phyloP scores from a whole-genome alignment of 2,113 vertebrate species.

The Andinoacara biseriatus region DNA sequence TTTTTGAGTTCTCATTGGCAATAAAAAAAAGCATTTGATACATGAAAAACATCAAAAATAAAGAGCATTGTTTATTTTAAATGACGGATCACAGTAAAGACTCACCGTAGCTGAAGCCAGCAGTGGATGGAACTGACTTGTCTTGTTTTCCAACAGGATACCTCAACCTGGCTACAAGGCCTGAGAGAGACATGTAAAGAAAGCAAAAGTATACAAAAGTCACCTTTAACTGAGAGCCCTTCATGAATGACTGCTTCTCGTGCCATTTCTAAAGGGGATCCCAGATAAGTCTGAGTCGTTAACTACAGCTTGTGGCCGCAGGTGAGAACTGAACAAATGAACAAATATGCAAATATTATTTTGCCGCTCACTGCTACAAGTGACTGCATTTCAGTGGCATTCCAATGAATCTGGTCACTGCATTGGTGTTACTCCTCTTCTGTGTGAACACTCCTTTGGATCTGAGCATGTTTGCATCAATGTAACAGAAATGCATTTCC shows the following conservation, averaged over 20 bases:
- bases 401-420: too few species aligned
- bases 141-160: slow-evolving; percentile 87
- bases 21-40: not conserved
- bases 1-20: not conserved
- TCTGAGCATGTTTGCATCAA: too few species aligned
- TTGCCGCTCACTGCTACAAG: too few species aligned
- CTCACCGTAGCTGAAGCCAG: slow-evolving; percentile 95
- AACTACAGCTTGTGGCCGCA: not conserved
- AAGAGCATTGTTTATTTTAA: not conserved
- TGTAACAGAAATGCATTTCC: too few species aligned
- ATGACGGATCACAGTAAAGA: not conserved
- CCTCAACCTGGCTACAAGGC: slow-evolving; percentile 89
- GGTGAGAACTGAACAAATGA: not conserved
- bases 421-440: too few species aligned
- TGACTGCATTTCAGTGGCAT: too few species aligned
- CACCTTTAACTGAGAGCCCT: not conserved
- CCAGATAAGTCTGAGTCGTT: not conserved
- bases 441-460: too few species aligned
- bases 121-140: slow-evolving; percentile 86
- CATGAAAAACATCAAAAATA: not conserved
- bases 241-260: fast-evolving
- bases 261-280: not conserved
- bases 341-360: not conserved
- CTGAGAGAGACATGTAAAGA: slow-evolving; percentile 66
- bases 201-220: not conserved